phyloP scores from a whole-genome alignment of 2,888 invertebrate species.

The Cantharis lateralis region DNA sequence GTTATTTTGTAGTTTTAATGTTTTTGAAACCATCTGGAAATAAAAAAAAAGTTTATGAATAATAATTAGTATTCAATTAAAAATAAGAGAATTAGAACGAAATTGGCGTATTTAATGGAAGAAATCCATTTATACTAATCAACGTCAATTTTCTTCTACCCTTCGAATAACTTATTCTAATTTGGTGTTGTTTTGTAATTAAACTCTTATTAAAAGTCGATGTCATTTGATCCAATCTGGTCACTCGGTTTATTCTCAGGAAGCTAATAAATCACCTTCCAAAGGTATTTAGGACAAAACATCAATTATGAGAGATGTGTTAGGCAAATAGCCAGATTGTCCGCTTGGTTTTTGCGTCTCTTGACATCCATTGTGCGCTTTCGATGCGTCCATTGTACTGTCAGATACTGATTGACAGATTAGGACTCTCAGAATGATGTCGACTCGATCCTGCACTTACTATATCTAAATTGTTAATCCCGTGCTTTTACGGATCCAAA shows the following conservation, averaged over 20 bases:
- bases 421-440: constrained; percentile 45
- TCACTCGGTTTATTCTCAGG: constrained; percentile 7
- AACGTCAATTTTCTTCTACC: not conserved
- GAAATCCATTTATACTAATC: constrained; percentile 3
- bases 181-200: not conserved
- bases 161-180: constrained; percentile 1
- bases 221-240: constrained; percentile 2
- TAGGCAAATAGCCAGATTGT: constrained; percentile 30
- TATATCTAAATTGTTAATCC: constrained; percentile 50
- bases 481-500: constrained; percentile 23
- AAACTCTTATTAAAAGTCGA: constrained; percentile 2
- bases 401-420: constrained; percentile 44
- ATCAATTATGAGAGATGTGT: constrained; percentile 32
- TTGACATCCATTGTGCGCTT: constrained; percentile 33
- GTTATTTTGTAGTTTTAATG: not conserved
- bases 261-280: constrained; percentile 26
- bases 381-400: constrained; percentile 44
- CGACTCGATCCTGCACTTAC: constrained; percentile 51
- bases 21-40: not conserved
- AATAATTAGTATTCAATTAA: not conserved
- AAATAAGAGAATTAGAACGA: not conserved
- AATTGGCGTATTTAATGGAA: constrained; percentile 1
- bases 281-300: constrained; percentile 27
- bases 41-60: not conserved
- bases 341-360: constrained; percentile 30